These are phyloP conservation scores for Pseudorectes ferrugineus DNA, from an alignment of 2,113 vertebrate species.

Conservation along the genomic window DNA sequence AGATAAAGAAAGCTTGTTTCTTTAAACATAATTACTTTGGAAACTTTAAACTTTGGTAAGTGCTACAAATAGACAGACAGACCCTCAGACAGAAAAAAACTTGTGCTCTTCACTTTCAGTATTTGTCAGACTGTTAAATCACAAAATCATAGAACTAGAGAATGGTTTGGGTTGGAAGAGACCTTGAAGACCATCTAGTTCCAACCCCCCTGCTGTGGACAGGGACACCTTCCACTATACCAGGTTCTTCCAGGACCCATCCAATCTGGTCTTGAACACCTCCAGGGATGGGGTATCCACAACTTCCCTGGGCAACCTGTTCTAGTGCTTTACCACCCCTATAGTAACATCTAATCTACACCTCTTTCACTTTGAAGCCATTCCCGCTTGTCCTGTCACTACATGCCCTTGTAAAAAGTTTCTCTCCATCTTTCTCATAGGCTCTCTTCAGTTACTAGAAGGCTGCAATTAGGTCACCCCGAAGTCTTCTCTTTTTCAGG, in stretches of 20 bases:
- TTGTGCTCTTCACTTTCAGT: neutral
- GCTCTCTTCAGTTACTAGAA: neutral
- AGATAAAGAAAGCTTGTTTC: neutral
- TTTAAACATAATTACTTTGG: neutral
- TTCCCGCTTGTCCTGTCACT: neutral
- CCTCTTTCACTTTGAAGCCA: neutral
- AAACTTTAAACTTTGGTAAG: neutral
- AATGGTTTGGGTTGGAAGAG: neutral
- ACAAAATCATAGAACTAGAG: neutral
- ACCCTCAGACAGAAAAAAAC: neutral
- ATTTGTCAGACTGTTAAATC: neutral
- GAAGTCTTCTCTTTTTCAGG: neutral
- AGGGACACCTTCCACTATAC: neutral
- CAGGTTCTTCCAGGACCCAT: neutral
- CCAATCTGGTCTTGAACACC: neutral
- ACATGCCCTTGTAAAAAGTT: neutral
- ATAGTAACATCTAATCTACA: neutral
- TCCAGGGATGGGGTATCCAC: neutral
- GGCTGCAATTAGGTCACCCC: neutral
- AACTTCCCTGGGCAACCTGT: neutral
- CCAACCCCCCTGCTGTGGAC: accelerated
- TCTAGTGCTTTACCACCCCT: neutral
- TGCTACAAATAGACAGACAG: neutral
- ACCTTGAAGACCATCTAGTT: neutral
- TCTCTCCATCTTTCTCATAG: neutral